These are phyloP conservation scores for Sphecodes monilicornis DNA, from an alignment of 2,888 invertebrate species.

Conservation along the genomic window DNA sequence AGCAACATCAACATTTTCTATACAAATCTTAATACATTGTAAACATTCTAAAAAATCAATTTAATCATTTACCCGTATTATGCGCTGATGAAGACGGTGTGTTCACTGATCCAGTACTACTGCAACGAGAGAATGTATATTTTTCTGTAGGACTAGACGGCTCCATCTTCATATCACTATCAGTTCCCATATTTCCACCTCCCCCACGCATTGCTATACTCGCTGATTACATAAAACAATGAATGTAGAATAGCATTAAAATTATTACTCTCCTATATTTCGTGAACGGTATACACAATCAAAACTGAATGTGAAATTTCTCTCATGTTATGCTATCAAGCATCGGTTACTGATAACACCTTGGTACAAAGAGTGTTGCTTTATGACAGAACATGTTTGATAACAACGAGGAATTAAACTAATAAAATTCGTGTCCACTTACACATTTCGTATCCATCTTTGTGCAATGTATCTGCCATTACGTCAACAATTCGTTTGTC, in stretches of 20 bases:
- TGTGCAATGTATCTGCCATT: slow-evolving; percentile 79
- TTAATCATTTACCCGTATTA: slow-evolving; percentile 88
- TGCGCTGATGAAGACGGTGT: slow-evolving; percentile 93
- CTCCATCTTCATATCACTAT: slow-evolving; percentile 85
- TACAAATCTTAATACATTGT: neutral
- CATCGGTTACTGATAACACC: neutral
- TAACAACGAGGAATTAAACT: slow-evolving; percentile 8
- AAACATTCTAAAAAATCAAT: too few relatives aligned
- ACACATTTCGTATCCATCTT: slow-evolving; percentile 78
- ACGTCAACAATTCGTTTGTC: slow-evolving; percentile 22
- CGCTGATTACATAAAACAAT: slow-evolving; percentile 50
- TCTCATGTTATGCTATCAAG: neutral
- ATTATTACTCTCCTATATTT: slow-evolving; percentile 2
- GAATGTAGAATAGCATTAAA: slow-evolving; percentile 4
- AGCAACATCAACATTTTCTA: neutral
- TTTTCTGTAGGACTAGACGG: slow-evolving; percentile 87
- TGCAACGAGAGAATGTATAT: slow-evolving; percentile 89
- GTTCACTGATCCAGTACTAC: slow-evolving; percentile 91
- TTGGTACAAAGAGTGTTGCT: neutral
- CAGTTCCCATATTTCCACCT: slow-evolving; percentile 73
- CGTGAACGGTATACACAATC: neutral
- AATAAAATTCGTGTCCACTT: slow-evolving; percentile 59
- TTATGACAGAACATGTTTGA: neutral
- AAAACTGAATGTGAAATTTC: neutral
- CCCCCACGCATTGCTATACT: slow-evolving; percentile 58